Percentiles rank a stretch among this genome's conserved stretches.
Conservation (phyloP, 1,140 invertebrate species). For the Heliconius congener region DNA sequence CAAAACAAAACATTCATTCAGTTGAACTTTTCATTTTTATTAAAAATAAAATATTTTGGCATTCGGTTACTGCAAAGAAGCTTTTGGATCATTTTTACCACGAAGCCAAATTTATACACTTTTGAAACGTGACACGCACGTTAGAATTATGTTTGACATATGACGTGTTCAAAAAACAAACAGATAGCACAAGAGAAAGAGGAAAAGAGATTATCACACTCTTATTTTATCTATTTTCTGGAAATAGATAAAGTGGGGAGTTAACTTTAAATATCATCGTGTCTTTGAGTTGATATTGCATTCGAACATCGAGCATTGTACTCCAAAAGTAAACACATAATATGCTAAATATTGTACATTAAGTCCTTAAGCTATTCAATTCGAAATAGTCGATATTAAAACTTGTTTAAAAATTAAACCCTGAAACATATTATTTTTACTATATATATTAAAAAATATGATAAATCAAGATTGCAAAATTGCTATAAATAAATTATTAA, state of each 20-base stretch:
- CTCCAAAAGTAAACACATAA: too few species aligned
- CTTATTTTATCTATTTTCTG: too few species aligned
- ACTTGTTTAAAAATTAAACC: background rate
- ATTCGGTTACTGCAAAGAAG: slow-evolving; percentile 16
- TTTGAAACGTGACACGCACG: background rate
- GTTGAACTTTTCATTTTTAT: background rate
- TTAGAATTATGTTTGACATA: too few species aligned
- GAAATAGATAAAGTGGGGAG: too few species aligned
- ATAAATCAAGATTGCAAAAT: background rate
- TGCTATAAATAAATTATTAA: background rate
- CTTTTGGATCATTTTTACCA: slow-evolving; percentile 21
- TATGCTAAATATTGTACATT: background rate
- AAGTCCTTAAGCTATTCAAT: background rate
- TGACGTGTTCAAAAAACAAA: too few species aligned
- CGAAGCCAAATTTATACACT: slow-evolving; percentile 18
- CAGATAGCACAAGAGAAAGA: too few species aligned
- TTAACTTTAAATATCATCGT: too few species aligned
- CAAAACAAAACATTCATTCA: background rate
- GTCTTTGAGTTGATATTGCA: too few species aligned
- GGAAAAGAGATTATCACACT: too few species aligned
- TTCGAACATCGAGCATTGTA: too few species aligned
- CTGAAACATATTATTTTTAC: background rate
- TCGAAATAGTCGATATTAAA: background rate
- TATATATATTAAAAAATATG: background rate
- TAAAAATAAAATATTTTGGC: slow-evolving; percentile 21